Percentiles rank a stretch among this genome's conserved stretches.
phyloP scores from a whole-genome alignment of 2,797 vertebrate genomes.

The Catamblyrhynchus diadema region DNA sequence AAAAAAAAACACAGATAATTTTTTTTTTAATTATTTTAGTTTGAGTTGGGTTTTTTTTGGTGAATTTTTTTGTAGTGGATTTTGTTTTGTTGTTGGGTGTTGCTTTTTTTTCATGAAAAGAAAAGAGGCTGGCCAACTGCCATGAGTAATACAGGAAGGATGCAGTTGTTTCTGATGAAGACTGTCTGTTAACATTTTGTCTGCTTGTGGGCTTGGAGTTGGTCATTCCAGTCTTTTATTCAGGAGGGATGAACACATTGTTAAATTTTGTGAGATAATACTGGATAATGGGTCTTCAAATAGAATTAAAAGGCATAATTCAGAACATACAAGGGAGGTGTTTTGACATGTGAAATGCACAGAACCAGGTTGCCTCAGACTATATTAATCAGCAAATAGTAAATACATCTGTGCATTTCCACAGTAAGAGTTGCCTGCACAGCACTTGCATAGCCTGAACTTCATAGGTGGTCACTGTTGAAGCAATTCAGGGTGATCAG shows the following conservation, averaged over 20 bases:
- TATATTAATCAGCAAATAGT: not conserved
- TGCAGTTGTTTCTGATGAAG: not conserved
- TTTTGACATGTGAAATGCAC: not conserved
- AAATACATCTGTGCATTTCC: not conserved
- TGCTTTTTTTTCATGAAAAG: not conserved
- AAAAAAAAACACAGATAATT: not conserved
- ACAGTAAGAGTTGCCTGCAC: not conserved
- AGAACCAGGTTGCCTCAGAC: not conserved
- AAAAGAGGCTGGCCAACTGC: not conserved
- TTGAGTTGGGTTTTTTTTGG: accelerated
- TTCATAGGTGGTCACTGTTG: not conserved
- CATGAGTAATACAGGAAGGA: not conserved
- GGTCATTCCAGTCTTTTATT: not conserved
- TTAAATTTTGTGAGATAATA: not conserved
- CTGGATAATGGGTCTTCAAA: not conserved
- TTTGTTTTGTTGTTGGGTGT: not conserved
- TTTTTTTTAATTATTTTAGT: not conserved
- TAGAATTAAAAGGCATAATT: not conserved
- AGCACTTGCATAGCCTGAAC: not conserved
- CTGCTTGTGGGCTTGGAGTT: not conserved
- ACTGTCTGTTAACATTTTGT: not conserved
- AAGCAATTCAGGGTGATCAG: not conserved
- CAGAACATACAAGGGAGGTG: not conserved
- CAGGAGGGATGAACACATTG: not conserved
- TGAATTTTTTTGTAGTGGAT: not conserved